Conservation (phyloP, 1,140 invertebrate species). For the Ceratitis capitata region DNA sequence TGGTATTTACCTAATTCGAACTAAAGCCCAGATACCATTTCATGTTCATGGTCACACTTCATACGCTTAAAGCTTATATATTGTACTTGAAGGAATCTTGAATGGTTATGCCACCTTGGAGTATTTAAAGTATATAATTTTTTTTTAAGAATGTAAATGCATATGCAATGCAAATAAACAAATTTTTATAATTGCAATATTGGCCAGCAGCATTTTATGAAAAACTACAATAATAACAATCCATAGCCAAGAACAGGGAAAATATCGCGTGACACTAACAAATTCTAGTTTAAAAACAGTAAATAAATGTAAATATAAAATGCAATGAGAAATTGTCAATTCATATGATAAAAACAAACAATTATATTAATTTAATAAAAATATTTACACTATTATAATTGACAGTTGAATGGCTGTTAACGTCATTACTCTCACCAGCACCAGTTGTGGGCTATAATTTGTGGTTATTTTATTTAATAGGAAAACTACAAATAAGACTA, state of each 20-base stretch:
- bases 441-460: neutral
- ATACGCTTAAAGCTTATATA: too few relatives aligned
- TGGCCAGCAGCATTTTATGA: too few relatives aligned
- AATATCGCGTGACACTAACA: neutral
- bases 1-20: too few relatives aligned
- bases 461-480: neutral
- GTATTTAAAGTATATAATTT: too few relatives aligned
- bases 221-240: too few relatives aligned
- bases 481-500: neutral
- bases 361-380: neutral
- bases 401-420: neutral
- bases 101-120: too few relatives aligned
- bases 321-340: neutral
- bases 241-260: neutral
- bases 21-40: too few relatives aligned
- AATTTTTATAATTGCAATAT: too few relatives aligned
- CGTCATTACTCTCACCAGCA: neutral
- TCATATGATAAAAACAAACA: neutral
- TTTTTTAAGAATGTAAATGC: too few relatives aligned
- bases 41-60: too few relatives aligned
- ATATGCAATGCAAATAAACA: too few relatives aligned
- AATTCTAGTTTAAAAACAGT: neutral
- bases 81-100: too few relatives aligned
- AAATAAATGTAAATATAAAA: neutral
- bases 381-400: neutral